phyloP scores from a whole-genome alignment of 2,113 vertebrate species.

The Nibea coibor region DNA sequence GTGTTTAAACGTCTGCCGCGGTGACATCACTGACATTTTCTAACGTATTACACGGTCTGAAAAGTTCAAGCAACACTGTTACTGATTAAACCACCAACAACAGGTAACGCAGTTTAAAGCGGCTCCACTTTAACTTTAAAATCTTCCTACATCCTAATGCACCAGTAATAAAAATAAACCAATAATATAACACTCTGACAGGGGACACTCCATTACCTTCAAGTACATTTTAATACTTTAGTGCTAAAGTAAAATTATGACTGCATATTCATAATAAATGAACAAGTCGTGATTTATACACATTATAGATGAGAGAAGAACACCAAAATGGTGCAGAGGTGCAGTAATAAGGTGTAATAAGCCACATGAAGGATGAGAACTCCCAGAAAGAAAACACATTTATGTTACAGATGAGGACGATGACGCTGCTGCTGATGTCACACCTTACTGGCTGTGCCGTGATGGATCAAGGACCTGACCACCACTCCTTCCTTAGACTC shows the following conservation, averaged over 20 bases:
- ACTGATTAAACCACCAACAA: not conserved
- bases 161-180: not conserved
- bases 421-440: constrained; percentile 20
- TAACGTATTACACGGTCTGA: no score
- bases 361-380: not conserved
- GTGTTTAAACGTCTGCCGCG: no score
- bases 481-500: constrained; percentile 82
- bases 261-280: not conserved
- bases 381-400: not conserved
- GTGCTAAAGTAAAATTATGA: not conserved
- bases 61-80: no score
- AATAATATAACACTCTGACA: constrained; percentile 3
- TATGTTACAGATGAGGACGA: not conserved
- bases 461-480: constrained; percentile 86
- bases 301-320: not conserved
- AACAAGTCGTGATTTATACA: not conserved
- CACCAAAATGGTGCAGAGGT: not conserved
- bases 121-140: not conserved
- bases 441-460: constrained; percentile 88
- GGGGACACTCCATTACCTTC: not conserved
- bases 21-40: no score
- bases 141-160: not conserved
- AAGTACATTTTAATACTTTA: not conserved
- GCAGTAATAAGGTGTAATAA: not conserved
- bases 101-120: not conserved